Evolutionary conservation across 2,797 vertebrate genomes (phyloP), one percentile per base, ranked within the genome.

Genomic region (Oreortyx pictus): DNA sequence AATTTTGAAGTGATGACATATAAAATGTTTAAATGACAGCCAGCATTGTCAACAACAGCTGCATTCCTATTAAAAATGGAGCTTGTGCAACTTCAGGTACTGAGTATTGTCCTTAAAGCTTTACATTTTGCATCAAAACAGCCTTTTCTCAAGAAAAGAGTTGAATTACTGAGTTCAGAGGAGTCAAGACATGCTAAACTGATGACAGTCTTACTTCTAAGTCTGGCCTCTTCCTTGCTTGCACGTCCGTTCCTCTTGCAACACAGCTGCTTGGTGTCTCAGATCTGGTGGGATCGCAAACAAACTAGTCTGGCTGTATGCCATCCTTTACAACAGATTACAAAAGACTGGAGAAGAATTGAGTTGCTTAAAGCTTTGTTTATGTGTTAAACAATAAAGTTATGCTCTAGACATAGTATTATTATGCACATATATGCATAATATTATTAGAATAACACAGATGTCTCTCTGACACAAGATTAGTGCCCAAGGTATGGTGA

Each of bases 141-240:
- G 4, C 7, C 5, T 79, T 91, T 84, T 16, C 16, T 66, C 27
- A 75, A 66, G 13, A 89, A 20, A 31, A 57, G 35, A 70, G 24
- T n/a, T 73, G 60, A 7, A 31, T 20, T 83, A 60, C 25, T n/a
- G 33, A 68, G 17, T 35, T 73, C 33, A 74, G 74, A 79, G 22
- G 44, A 91, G 52, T 44, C 64, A 86, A 20, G 18, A 25, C 61
- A 2, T 1, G 17, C 17, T 11, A 74, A 89, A 82, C 22, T 23
- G 15, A 0, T 7, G 41, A 46, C 4, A 71, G 4, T 2, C 3
- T 27, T 92, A 65, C 57, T 70, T 7, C 10, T 18, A 0, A 16
- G 7, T 22, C n/a, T 75, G n/a, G n/a, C 6, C 31, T 86, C 60
- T 72, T 60, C 14, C 25, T 68, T 72, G 9, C 20, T 60, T 46